Evolutionary conservation across 2,888 invertebrate species (phyloP), one percentile per base, ranked within the genome.

Genomic region (Gastrophysa polygoni): DNA sequence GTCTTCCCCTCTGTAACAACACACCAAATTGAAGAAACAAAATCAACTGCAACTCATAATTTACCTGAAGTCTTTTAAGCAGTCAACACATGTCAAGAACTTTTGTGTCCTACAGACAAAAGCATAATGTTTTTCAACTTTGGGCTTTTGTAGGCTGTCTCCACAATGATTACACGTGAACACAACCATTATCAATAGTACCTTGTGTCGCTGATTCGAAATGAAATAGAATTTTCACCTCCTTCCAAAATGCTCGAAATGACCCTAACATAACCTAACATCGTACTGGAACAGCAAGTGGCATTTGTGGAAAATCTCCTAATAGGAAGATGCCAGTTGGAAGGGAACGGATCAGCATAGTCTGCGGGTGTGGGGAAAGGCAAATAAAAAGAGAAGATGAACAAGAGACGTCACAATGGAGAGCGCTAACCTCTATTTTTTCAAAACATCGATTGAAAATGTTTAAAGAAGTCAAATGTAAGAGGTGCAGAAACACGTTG

Each of bases 101-200:
- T 89, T 86, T 51, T 84, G 84, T 11, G 84, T 84, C 68, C 85
- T 84, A 57, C 95, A 96, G 77, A 87, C 86, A 54, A 86, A 87
- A 69, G 86, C 85, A 77, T 91, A 92, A 81, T 97, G 97, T 76
- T 94, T 95, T 70, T 93, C 94, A 0, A 96, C 96, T 78, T 91
- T 89, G 21, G 93, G 91, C 78, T 98, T 98, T 79, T 96, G 95
- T 32, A 96, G 82, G 38, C 94, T 89, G 64, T 94, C 94, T 0
- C 96, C 96, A 79, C 98, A 98, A 71, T 90, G 87, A 73, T 92
- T 92, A 80, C 98, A 98, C 10, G 92, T 93, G 80, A 98, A 98
- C 57, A 95, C 91, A 46, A 98, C 98, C 98, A 98, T 98, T 7
- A 5, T 7, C 7, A 24, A 7, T 24, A 24, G 7, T 24, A n/a